Base-by-base conservation (phyloP, 2,888 invertebrate genomes). In the Petrolisthes manimaculis region DNA sequence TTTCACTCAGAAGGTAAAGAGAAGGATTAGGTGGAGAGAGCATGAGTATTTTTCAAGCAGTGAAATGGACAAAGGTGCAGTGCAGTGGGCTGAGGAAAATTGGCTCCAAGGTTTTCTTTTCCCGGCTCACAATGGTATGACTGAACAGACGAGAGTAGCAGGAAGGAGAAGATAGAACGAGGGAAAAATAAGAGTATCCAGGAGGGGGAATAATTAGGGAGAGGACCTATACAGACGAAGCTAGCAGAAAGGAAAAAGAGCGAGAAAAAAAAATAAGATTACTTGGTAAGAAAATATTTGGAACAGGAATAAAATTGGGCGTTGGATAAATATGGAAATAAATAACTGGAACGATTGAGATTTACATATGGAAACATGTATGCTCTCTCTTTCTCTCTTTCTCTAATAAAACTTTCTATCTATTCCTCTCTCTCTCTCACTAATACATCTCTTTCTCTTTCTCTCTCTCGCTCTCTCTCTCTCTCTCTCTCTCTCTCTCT, bases 381-480 rank as follows among this genome's bases (percentile, higher is more conserved):
- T 71, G 71, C n/a, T 18, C 8, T 6, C n/a, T 18, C 9, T n/a
- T 12, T 71, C 8, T n/a, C n/a, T n/a, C 8, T 71, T n/a, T 18
- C n/a, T 71, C 71, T n/a, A 12, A 12, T 71, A 5, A 71, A 12
- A 71, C 71, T n/a, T 71, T 71, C 71, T 18, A 12, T 71, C n/a
- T 12, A 5, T 71, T 71, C n/a, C 71, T 12, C n/a, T 71, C 71
- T 71, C 71, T n/a, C 8, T 71, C 12, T 8, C n/a, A 18, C n/a
- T 71, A 5, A 71, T 71, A 71, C n/a, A 12, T 21, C 79, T 51
- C 78, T 71, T 71, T 71, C 71, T n/a, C n/a, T n/a, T 71, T 71
- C n/a, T 12, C 12, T n/a, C n/a, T 71, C n/a, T n/a, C n/a, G 5
- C 69, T 67, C 82, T 69, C 69, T 18, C 84, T 37, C 56, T 53